Evolutionary conservation across 2,888 invertebrate genomes (phyloP), one percentile per base, ranked within the genome.

Genomic region (Leptopilina syphax): DNA sequence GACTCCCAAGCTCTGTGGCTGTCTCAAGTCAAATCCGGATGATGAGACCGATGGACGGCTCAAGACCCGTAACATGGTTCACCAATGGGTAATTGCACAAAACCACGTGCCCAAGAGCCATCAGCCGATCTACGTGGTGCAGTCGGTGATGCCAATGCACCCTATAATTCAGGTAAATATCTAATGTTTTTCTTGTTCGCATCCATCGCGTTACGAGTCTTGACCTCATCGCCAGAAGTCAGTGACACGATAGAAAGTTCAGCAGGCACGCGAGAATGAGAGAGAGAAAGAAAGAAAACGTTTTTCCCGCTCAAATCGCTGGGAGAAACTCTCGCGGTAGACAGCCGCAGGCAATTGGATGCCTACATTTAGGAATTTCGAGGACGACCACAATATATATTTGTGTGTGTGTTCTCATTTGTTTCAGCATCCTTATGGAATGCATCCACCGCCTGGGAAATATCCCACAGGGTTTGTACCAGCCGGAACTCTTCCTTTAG

Each of bases 71-170:
- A 91, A 91, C 83, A 91, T 91, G 91, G 91, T 91, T 5, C 91
- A 91, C 76, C 91, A 91, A 82, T 91, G 91, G 91, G 91, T 91
- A 77, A 90, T 89, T 65, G 89, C 91, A 4, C 91, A 91, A 80
- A 90, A 86, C 70, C 90, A 90, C 83, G 86, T 88, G 77, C 89
- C 90, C 4, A 91, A 91, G 80, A 91, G 85, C 60, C 54, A 84
- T 60, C 91, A 91, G 67, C 90, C 90, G 73, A 89, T 91, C 65
- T 91, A 91, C 82, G 89, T 91, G 34, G 88, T 91, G n/a, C 91
- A 91, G 68, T 90, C 91, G 18, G 87, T 91, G 81, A 81, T 91
- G 81, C 87, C 89, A 5, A 86, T 91, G 85, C 91, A 91, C 82
- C 90, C 90, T 13, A 88, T 91, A 83, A 89, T 91, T 83, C 91